Base-by-base conservation (phyloP, 2,888 invertebrate species). In the Portevinia maculata region DNA sequence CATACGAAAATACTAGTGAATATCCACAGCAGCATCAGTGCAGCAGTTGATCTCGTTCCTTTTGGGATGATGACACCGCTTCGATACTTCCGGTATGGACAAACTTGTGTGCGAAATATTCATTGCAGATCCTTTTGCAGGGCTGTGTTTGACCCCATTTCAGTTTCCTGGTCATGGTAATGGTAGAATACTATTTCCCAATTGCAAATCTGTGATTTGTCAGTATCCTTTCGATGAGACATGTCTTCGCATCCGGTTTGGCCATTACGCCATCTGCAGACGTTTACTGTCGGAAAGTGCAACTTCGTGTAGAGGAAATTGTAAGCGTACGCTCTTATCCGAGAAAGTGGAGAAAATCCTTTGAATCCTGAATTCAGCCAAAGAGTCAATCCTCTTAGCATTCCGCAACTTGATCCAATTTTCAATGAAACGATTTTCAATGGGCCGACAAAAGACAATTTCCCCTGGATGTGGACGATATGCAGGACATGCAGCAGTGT, bases 391-490 rank as follows among this genome's bases (percentile, higher is more conserved):
- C 71, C 78, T 65, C 83, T 83, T 78, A 83, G 60, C 76, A 78
- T 83, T 78, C 83, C 71, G 41, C 76, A 71, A 76, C 76, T 83
- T 83, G 65, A 83, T 55, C 78, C 78, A 71, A 83, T 83, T 78
- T 83, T 78, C 83, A 78, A 78, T 83, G 71, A 71, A 83, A 75
- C 76, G 76, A 71, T 83, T 78, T 73, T 32, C 81, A 76, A 60
- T 65, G 64, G 59, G 64, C 65, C 60, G 55, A 57, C 17, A 37
- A 76, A 71, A 60, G 59, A 71, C 48, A 59, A 44, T 44, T 19
- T 44, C 44, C 44, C 19, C 19, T 48, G 19, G 9, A 17, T 21
- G 21, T 17, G 39, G 11, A 39, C 37, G 52, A 24, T 39, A 13
- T 21, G 34, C 37, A 24, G 28, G 5, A 17, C 19, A 8, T 28